Conservation (phyloP, 1,140 invertebrate species). For the Diorhabda sublineata region DNA sequence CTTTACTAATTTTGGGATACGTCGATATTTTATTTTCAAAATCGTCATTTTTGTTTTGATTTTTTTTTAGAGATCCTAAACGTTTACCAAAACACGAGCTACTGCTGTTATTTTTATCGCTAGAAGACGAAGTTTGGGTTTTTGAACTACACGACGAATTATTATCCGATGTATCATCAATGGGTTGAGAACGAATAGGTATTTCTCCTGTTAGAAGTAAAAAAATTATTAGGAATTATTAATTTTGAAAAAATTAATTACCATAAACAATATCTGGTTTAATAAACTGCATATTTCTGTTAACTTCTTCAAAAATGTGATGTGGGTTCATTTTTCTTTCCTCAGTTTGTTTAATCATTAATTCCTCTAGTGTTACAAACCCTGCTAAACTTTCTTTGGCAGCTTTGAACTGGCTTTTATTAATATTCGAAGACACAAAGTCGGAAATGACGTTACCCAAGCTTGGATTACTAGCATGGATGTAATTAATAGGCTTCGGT, state of each 20-base stretch:
- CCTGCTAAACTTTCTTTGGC: constrained; percentile 43
- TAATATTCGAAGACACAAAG: constrained; percentile 16
- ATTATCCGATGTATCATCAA: constrained; percentile 13
- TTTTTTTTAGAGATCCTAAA: constrained; percentile 42
- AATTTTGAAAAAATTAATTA: constrained; percentile 13
- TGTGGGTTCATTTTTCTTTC: constrained; percentile 52
- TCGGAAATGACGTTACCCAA: constrained; percentile 52
- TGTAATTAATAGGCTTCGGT: constrained; percentile 54
- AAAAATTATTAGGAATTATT: neutral
- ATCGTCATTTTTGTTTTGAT: constrained; percentile 26
- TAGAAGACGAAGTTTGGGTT: constrained; percentile 22
- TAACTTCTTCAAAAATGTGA: constrained; percentile 48
- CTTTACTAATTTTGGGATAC: constrained; percentile 40
- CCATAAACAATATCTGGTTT: constrained; percentile 57
- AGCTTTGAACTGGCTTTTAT: constrained; percentile 31
- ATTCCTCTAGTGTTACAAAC: constrained; percentile 65
- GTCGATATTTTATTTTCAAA: constrained; percentile 34
- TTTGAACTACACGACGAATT: constrained; percentile 12
- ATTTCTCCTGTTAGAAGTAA: constrained; percentile 36
- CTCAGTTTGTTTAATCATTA: constrained; percentile 70
- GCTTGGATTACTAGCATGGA: constrained; percentile 65
- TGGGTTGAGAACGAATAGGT: constrained; percentile 30
- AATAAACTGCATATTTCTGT: constrained; percentile 51
- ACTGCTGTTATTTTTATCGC: constrained; percentile 34
- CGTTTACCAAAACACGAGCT: constrained; percentile 47